These are phyloP conservation scores for Premnoplex brunnescens DNA, from an alignment of 2,797 vertebrate genomes.

Conservation along the genomic window DNA sequence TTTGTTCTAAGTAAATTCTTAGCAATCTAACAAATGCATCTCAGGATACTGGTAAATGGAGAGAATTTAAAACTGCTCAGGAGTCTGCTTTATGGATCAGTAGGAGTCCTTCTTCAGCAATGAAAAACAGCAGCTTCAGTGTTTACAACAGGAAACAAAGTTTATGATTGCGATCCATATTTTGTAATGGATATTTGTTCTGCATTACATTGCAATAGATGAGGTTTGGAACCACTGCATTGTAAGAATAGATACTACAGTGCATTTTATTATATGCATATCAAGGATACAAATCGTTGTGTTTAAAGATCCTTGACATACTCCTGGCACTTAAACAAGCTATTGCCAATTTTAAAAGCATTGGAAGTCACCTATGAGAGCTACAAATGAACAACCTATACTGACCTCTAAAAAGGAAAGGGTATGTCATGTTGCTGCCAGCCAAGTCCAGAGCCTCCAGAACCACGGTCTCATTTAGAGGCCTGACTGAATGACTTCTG, in stretches of 20 bases:
- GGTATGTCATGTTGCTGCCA: background rate
- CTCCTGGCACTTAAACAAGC: background rate
- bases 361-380: background rate
- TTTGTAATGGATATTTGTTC: background rate
- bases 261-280: background rate
- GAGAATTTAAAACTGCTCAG: constrained; percentile 48
- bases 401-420: background rate
- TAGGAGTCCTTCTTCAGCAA: constrained; percentile 68
- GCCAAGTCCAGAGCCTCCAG: background rate
- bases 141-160: constrained; percentile 69
- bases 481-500: background rate
- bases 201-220: background rate
- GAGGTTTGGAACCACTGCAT: background rate
- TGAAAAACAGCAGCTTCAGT: constrained; percentile 65
- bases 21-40: constrained; percentile 70
- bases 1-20: constrained; percentile 73
- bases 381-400: background rate
- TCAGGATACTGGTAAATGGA: constrained; percentile 68
- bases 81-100: constrained; percentile 66
- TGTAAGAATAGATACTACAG: background rate
- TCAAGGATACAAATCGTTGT: background rate
- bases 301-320: background rate
- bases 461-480: background rate
- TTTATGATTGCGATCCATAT: background rate
- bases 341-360: background rate